Percentiles rank a stretch among this genome's conserved stretches.
phyloP scores from a whole-genome alignment of 2,797 vertebrate species.

The Gymnothorax reevesii region DNA sequence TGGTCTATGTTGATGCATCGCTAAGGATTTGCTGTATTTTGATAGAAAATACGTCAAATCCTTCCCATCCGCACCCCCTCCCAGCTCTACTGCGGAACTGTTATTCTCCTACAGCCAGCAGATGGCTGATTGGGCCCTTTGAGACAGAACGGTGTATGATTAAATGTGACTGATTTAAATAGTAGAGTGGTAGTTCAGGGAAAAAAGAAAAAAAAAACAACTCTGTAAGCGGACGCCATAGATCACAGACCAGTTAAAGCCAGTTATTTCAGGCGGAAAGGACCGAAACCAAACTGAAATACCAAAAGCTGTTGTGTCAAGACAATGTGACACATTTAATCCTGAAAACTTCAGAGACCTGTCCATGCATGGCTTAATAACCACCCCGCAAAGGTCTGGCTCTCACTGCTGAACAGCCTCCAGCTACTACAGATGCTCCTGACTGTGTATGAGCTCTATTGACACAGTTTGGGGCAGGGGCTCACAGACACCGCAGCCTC shows the following conservation, averaged over 20 bases:
- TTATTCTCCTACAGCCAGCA: slow-evolving; percentile 13
- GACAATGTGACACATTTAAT: slow-evolving; percentile 16
- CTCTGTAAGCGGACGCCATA: neutral
- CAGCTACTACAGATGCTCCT: slow-evolving; percentile 19
- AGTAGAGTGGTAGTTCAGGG: neutral
- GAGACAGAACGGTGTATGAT: slow-evolving; percentile 11
- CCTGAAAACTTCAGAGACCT: slow-evolving; percentile 11
- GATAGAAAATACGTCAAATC: neutral
- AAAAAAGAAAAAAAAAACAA: neutral
- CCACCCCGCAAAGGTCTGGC: neutral
- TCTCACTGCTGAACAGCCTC: neutral
- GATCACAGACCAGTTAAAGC: slow-evolving; percentile 11
- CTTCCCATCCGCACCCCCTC: neutral
- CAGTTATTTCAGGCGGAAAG: neutral
- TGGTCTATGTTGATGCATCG: neutral
- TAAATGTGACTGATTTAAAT: slow-evolving; percentile 10
- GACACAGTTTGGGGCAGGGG: slow-evolving; percentile 9
- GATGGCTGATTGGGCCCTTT: slow-evolving; percentile 15
- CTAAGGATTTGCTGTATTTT: neutral
- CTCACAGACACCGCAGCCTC: neutral
- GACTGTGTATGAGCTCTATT: neutral
- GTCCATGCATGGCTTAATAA: neutral
- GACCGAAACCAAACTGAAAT: neutral
- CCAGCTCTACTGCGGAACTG: neutral
- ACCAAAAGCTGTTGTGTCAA: neutral